Evolutionary conservation across 2,113 vertebrate species (phyloP), one percentile per base, ranked within the genome.

Genomic region (Onychorhynchus coronatus): DNA sequence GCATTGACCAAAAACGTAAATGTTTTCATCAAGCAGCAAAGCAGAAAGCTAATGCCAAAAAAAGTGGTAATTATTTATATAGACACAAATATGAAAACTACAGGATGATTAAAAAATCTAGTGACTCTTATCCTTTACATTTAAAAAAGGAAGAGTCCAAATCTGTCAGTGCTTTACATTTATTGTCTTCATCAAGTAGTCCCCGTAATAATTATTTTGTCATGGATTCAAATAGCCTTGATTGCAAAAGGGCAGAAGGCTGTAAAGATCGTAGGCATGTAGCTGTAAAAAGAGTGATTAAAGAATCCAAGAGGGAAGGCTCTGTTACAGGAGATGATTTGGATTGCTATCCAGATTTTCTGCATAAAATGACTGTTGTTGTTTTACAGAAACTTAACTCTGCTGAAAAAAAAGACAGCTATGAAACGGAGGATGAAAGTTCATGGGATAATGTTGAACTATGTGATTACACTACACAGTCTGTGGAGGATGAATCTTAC

Each of bases 261-360:
- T 97, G 93, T 95, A 98, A 98, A 95, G 97, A 97, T 81, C 96
- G 49, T 90, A 98, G 97, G 66, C 98, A 87, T 97, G 97, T 98
- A 97, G 98, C 96, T 93, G 97, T 97, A 89, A 97, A 98, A 94
- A 97, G 97, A 98, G 94, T 92, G 88, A 95, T 96, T 91, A 98
- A 93, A 96, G 97, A 96, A 95, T 97, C 97, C 87, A 97, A 98
- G 95, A 98, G 98, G 91, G 98, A 97, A 97, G 95, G 96, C 95
- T 98, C 97, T 96, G 96, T 97, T 93, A 94, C 79, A 95, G 97
- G 98, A 98, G 98, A 97, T 98, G 94, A 97, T 97, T 97, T 99
- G 98, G 98, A 98, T 98, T 97, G 98, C 85, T 98, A 97, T 97
- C 98, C 98, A 95, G 99, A 98, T 97, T 98, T 98, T 96, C 97